Evolutionary conservation across 2,888 invertebrate genomes (phyloP).

Genomic region (Leptinotarsa rubiginosa): DNA sequence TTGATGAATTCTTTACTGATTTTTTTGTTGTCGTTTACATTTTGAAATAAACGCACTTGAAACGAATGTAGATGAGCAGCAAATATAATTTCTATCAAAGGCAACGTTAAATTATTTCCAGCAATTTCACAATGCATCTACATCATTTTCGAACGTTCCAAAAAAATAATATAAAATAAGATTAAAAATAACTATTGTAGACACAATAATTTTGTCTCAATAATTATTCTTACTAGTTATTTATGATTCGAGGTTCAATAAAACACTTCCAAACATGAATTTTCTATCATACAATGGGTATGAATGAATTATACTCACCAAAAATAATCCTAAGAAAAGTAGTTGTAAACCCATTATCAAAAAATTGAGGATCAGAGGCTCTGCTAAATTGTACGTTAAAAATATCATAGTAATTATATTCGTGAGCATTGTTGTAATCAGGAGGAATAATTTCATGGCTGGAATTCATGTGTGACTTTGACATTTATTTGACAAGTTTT

Average conservation of each 20-base stretch:
- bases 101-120: too few species aligned
- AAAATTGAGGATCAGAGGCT: conserved; percentile 20
- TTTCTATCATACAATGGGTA: too few species aligned
- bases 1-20: too few species aligned
- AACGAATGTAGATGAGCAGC: too few species aligned
- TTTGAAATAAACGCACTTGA: too few species aligned
- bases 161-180: background rate
- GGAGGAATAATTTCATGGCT: conserved; percentile 18
- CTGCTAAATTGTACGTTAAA: conserved; percentile 27
- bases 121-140: too few species aligned
- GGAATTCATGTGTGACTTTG: conserved; percentile 16
- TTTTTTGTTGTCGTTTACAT: too few species aligned
- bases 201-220: too few species aligned
- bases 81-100: background rate
- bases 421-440: conserved; percentile 25
- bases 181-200: too few species aligned
- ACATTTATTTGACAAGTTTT: conserved; percentile 3
- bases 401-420: conserved; percentile 29
- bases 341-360: conserved; percentile 26
- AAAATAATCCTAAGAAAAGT: conserved; percentile 33
- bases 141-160: background rate
- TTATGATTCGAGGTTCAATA: too few species aligned
- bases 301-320: conserved; percentile 22
- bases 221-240: too few species aligned
- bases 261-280: too few species aligned